Evolutionary conservation across 2,113 vertebrate species (phyloP), one percentile per base, ranked within the genome.

Genomic region (Lucifuga dentata): DNA sequence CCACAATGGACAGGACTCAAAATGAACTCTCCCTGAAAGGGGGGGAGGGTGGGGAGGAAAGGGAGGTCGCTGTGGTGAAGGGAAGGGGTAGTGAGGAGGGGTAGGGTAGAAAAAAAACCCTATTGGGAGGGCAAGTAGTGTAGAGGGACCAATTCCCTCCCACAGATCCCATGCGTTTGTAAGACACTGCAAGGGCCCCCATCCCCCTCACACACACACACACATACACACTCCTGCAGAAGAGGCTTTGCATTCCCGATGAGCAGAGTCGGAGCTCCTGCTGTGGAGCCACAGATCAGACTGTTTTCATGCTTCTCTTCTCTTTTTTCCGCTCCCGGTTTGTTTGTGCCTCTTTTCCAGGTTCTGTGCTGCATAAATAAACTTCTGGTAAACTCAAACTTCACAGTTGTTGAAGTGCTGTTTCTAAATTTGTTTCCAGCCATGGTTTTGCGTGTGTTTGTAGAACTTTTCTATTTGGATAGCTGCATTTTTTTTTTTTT

Each of bases 161-260:
- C 86, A 76, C 86, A 88, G 77, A 86, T 78, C 61, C 61, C 59
- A 81, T 61, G 62, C 68, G 76, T 78, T 86, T 85, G 64, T 72
- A 71, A 71, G 10, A 8, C 33, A 2, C 11, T n/a, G n/a, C n/a
- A n/a, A n/a, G n/a, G 56, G 68, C 41, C 73, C 76, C 87, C 85
- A 68, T 69, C 65, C 83, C 71, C n/a, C n/a, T n/a, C n/a, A n/a
- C n/a, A n/a, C n/a, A n/a, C n/a, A n/a, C n/a, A n/a, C 24, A 10
- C 45, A 19, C 48, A 29, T 50, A 50, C 70, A 55, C 65, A 64
- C 56, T 73, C 52, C 26, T 69, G 35, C 65, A 73, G 76, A 52
- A 89, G 89, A 88, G 91, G 90, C 88, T 95, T 93, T 93, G 92
- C 94, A 92, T 95, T 93, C 84, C 81, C 89, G 88, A 81, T 93